Conservation (phyloP, 2,888 invertebrate genomes). For the Microplitis deprimator region DNA sequence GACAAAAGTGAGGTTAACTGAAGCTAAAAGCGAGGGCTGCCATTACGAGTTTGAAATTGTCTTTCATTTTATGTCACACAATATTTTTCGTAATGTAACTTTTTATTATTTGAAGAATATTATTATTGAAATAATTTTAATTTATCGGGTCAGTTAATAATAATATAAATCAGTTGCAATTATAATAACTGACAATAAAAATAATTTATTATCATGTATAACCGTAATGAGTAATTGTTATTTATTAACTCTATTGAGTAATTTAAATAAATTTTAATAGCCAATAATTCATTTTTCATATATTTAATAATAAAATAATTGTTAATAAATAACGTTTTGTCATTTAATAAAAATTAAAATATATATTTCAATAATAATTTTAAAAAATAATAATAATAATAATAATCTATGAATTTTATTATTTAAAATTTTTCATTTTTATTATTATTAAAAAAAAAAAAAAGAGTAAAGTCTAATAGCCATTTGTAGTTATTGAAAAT, state of each 20-base stretch:
- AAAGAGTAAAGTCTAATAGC: background rate
- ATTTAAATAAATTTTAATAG: background rate
- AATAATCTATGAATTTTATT: background rate
- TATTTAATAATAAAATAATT: background rate
- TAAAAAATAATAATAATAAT: no score
- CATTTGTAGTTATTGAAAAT: background rate
- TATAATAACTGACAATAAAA: constrained; percentile 1
- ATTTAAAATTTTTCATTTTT: background rate
- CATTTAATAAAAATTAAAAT: no score
- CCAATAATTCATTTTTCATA: background rate
- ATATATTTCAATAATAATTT: no score
- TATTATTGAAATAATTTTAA: no score
- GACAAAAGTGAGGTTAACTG: no score
- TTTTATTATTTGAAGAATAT: no score
- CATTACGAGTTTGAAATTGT: no score
- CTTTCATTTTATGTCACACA: no score
- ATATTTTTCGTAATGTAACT: no score
- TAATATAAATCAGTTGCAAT: background rate
- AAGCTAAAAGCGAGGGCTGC: no score
- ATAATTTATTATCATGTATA: background rate
- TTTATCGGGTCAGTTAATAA: no score
- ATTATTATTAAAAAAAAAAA: background rate
- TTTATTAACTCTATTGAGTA: background rate
- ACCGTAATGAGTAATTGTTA: background rate
- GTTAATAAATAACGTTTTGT: no score